A percentile compares a stretch with the other conserved stretches of the same genome.
Conservation (phyloP, 2,113 vertebrate species). For the Potamarius usumacintae region DNA sequence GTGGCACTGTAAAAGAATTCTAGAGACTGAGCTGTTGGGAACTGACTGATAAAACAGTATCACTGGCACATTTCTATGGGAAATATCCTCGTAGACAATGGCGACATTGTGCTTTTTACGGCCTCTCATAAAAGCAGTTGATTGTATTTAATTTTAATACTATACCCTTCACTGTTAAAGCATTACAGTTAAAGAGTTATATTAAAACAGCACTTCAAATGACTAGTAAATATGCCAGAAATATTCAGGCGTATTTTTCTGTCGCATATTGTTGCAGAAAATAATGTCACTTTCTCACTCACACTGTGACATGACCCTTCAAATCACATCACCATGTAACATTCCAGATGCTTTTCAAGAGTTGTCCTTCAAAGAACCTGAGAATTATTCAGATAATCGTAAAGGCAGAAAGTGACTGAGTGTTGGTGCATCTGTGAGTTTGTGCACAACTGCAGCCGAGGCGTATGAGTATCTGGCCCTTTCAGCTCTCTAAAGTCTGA, state of each 20-base stretch:
- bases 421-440: slow-evolving; percentile 12
- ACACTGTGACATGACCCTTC: slow-evolving; percentile 17
- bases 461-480: slow-evolving; percentile 15
- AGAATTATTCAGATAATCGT: slow-evolving; percentile 1
- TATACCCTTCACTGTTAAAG: neutral
- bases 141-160: slow-evolving; percentile 9
- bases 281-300: neutral
- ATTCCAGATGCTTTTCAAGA: neutral
- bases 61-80: slow-evolving; percentile 32
- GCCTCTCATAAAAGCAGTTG: slow-evolving; percentile 12
- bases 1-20: slow-evolving; percentile 35
- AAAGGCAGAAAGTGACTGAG: neutral
- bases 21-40: slow-evolving; percentile 18
- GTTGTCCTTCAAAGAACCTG: neutral
- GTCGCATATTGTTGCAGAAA: slow-evolving; percentile 11
- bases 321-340: slow-evolving; percentile 25
- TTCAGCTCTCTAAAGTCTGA: neutral
- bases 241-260: neutral
- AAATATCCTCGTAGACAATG: slow-evolving; percentile 24
- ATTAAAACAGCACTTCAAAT: neutral
- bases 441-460: slow-evolving; percentile 3
- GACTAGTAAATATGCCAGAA: neutral
- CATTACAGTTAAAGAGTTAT: neutral
- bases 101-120: slow-evolving; percentile 35
- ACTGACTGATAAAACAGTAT: slow-evolving; percentile 44